These are phyloP conservation scores for Dryobota labecula DNA, from an alignment of 2,888 invertebrate genomes.

Conservation along the genomic window DNA sequence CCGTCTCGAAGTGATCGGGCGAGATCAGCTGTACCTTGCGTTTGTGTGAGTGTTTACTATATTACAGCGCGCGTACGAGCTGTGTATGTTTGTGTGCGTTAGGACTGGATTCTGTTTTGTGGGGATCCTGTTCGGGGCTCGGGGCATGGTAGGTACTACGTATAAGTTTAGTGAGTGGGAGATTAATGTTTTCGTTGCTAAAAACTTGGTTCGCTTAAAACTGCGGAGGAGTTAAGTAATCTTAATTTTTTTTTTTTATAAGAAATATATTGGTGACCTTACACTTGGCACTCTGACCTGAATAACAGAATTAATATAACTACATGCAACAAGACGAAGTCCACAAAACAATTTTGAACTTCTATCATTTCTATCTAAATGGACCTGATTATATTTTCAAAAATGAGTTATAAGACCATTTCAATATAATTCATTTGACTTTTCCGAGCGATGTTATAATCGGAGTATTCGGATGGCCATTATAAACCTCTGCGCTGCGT, in stretches of 20 bases:
- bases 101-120: constrained; percentile 55
- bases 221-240: background rate
- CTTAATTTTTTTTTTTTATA: background rate
- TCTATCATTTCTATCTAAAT: background rate
- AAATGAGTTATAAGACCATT: background rate
- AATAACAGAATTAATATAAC: background rate
- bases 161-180: constrained; percentile 17
- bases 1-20: constrained; percentile 69
- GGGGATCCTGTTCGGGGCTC: constrained; percentile 37
- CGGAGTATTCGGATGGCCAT: background rate
- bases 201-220: constrained; percentile 19
- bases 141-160: constrained; percentile 18
- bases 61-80: constrained; percentile 42
- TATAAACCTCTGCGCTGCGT: constrained; percentile 6
- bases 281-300: no score
- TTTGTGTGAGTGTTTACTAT: constrained; percentile 66
- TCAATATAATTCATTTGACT: background rate
- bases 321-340: background rate
- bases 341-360: constrained; percentile 1
- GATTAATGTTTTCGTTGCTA: constrained; percentile 49
- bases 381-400: background rate
- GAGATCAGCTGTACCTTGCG: constrained; percentile 66
- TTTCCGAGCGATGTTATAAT: background rate
- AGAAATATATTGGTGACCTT: constrained; percentile 4
- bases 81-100: constrained; percentile 50